A percentile compares a stretch with the other conserved stretches of the same genome.
These are phyloP conservation scores for Xyliphius kryptos DNA, from an alignment of 2,113 vertebrate genomes.

Conservation along the genomic window DNA sequence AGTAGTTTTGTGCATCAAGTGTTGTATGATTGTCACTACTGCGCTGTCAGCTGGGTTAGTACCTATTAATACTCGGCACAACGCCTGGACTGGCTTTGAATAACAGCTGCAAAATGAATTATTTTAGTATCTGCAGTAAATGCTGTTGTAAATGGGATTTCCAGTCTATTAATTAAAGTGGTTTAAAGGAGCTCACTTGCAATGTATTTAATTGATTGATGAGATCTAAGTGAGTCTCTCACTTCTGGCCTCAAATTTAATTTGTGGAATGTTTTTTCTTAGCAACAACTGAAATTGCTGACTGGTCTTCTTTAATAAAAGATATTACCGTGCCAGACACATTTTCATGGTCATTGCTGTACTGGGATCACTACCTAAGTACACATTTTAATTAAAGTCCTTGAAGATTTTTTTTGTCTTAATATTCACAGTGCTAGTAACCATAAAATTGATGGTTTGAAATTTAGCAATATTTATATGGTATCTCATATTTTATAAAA, in stretches of 20 bases:
- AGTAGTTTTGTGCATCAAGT: too few relatives aligned
- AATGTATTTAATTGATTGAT: background rate
- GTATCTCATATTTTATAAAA: too few relatives aligned
- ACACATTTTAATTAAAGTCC: background rate
- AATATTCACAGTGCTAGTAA: too few relatives aligned
- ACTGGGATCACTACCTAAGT: background rate
- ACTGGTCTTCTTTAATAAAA: background rate
- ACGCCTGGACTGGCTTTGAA: too few relatives aligned
- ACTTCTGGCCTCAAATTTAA: background rate
- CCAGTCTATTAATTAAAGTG: background rate
- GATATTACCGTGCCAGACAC: slow-evolving; percentile 1
- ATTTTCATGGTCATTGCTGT: background rate
- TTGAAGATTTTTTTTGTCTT: background rate
- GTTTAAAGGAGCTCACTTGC: background rate
- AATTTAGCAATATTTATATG: too few relatives aligned
- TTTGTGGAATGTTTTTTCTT: slow-evolving; percentile 15
- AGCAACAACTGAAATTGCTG: background rate
- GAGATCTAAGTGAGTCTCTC: background rate
- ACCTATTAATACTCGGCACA: too few relatives aligned
- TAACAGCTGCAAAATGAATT: background rate
- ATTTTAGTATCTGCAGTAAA: background rate
- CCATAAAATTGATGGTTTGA: too few relatives aligned
- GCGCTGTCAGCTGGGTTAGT: too few relatives aligned
- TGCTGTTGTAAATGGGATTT: background rate
- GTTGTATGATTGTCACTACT: too few relatives aligned